Percentiles rank a stretch among this genome's conserved stretches.
These are phyloP conservation scores for Oedothorax gibbosus DNA, from an alignment of 1,140 invertebrate genomes.

Conservation along the genomic window DNA sequence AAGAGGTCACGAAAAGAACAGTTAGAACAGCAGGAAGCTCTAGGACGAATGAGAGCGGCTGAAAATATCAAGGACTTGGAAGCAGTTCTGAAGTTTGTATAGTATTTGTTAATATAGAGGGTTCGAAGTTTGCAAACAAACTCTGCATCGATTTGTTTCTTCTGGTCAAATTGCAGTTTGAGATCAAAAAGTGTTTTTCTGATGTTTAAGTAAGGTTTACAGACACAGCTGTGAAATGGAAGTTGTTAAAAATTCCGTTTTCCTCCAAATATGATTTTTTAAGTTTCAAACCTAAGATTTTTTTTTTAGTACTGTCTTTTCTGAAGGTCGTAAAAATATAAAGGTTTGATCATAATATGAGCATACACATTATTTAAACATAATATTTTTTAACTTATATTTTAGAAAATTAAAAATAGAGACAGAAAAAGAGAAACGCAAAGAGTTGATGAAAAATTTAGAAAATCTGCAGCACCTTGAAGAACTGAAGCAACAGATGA, in stretches of 20 bases:
- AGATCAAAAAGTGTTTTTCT: too few relatives aligned
- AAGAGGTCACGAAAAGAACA: constrained; percentile 21
- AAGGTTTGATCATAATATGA: neutral
- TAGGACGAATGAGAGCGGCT: constrained; percentile 35
- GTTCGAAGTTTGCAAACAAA: neutral
- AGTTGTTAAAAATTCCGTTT: too few relatives aligned
- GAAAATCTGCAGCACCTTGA: constrained; percentile 47
- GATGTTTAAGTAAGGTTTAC: too few relatives aligned
- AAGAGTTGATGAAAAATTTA: constrained; percentile 28
- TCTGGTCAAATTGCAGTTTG: too few relatives aligned
- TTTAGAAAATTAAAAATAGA: constrained; percentile 44
- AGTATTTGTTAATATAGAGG: neutral
- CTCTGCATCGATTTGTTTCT: too few relatives aligned
- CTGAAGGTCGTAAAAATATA: too few relatives aligned
- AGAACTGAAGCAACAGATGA: constrained; percentile 34
- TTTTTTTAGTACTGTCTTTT: too few relatives aligned
- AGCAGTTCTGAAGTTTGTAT: constrained; percentile 32
- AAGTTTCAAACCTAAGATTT: too few relatives aligned
- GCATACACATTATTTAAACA: neutral
- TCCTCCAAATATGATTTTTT: too few relatives aligned
- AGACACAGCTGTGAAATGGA: too few relatives aligned
- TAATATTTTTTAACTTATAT: constrained; percentile 17
- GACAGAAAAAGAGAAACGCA: constrained; percentile 20
- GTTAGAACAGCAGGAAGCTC: constrained; percentile 36
- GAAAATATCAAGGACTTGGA: constrained; percentile 42